Percentiles rank a stretch among this genome's conserved stretches.
phyloP scores from a whole-genome alignment of 2,113 vertebrate species.

The Holacanthus passer region DNA sequence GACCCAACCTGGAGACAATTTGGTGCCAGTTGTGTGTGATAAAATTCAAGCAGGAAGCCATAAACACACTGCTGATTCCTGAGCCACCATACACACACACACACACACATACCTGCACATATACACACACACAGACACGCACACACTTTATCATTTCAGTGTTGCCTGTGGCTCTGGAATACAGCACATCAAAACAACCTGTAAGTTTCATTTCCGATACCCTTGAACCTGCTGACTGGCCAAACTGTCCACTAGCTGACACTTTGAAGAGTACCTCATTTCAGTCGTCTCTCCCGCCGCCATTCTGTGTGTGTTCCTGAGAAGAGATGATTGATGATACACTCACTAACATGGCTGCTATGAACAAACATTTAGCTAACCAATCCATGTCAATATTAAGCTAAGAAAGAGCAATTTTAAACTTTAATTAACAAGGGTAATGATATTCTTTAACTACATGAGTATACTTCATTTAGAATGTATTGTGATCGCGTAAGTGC shows the following conservation, averaged over 20 bases:
- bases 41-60: conserved; percentile 64
- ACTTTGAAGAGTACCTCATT: conserved; percentile 71
- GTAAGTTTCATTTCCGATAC: conserved; percentile 70
- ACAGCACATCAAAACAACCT: conserved; percentile 80
- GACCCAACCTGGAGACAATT: conserved; percentile 2
- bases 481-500: conserved; percentile 13
- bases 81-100: conserved; percentile 48
- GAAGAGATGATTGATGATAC: conserved; percentile 32
- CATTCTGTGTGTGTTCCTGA: conserved; percentile 37
- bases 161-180: conserved; percentile 80
- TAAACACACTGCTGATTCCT: conserved; percentile 64
- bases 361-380: background rate
- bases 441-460: background rate
- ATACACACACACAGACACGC: conserved; percentile 31
- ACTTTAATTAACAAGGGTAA: background rate
- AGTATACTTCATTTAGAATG: background rate
- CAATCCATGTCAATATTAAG: background rate
- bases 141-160: conserved; percentile 72
- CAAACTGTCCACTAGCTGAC: conserved; percentile 66
- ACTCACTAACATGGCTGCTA: background rate
- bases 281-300: conserved; percentile 19
- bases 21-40: conserved; percentile 40
- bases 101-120: conserved; percentile 14
- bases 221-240: conserved; percentile 77
- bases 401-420: background rate